These are phyloP conservation scores for Odiellus spinosus DNA, from an alignment of 2,888 invertebrate genomes.

Conservation along the genomic window DNA sequence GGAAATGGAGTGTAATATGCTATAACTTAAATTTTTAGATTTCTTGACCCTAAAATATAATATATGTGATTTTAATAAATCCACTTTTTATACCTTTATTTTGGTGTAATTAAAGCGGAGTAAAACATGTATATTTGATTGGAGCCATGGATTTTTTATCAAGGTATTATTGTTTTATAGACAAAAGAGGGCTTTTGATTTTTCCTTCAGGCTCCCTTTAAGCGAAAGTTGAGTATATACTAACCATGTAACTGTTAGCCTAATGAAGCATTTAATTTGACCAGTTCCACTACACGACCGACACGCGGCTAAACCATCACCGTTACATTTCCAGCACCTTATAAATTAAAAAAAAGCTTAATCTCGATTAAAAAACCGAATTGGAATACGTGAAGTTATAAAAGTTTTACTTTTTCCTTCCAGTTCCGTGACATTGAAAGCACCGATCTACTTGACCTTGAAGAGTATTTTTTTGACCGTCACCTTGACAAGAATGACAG, in stretches of 20 bases:
- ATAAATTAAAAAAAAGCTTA: neutral
- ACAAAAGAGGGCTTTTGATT: too few relatives aligned
- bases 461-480: conserved; percentile 18
- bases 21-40: too few relatives aligned
- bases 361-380: neutral
- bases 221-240: too few relatives aligned
- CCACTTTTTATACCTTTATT: neutral
- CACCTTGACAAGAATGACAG: conserved; percentile 21
- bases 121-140: neutral
- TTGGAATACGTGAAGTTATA: neutral
- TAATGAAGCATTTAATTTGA: conserved; percentile 34
- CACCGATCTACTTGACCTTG: conserved; percentile 26
- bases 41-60: too few relatives aligned
- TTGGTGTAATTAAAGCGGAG: neutral
- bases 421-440: conserved; percentile 34
- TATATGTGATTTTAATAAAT: too few relatives aligned
- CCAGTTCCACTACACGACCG: conserved; percentile 33
- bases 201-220: too few relatives aligned
- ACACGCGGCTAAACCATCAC: conserved; percentile 33
- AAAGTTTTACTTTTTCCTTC: conserved; percentile 25
- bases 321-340: conserved; percentile 31
- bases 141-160: neutral
- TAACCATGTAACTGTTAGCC: conserved; percentile 34
- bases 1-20: too few relatives aligned
- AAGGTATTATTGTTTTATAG: too few relatives aligned